Evolutionary conservation across 2,113 vertebrate genomes (phyloP).

Genomic region (Peromyscus leucopus): DNA sequence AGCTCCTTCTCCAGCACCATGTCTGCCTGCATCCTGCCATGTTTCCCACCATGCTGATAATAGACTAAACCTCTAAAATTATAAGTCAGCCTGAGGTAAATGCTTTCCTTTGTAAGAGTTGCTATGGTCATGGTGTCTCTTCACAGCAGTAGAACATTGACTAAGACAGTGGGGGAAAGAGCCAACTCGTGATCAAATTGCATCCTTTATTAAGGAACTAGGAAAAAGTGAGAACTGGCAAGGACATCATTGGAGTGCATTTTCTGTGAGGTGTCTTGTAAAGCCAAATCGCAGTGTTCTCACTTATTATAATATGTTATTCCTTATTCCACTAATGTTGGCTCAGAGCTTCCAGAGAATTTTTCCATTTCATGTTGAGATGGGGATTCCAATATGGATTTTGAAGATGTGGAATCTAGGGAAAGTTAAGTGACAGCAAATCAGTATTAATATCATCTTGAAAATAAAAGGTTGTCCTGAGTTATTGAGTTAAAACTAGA

Average conservation of each 20-base stretch:
- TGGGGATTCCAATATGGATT: accelerated
- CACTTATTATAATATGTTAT: background rate
- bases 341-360: background rate
- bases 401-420: background rate
- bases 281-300: conserved; percentile 13
- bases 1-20: background rate
- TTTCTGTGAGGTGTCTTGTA: conserved; percentile 43
- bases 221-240: background rate
- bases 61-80: too few species aligned
- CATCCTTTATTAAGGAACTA: conserved; percentile 69
- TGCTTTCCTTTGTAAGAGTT: background rate
- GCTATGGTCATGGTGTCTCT: background rate
- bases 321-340: background rate
- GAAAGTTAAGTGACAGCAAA: background rate
- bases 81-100: background rate
- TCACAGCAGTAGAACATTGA: background rate
- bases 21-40: background rate
- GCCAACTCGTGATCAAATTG: background rate
- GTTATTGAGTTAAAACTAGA: background rate
- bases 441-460: background rate
- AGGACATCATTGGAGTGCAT: conserved; percentile 7
- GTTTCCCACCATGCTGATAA: background rate
- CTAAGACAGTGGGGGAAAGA: background rate
- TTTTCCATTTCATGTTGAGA: background rate
- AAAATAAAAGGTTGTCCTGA: background rate